Percentiles rank a stretch among this genome's conserved stretches.
phyloP scores from a whole-genome alignment of 2,888 invertebrate genomes.

The Camptogramma bilineatum region DNA sequence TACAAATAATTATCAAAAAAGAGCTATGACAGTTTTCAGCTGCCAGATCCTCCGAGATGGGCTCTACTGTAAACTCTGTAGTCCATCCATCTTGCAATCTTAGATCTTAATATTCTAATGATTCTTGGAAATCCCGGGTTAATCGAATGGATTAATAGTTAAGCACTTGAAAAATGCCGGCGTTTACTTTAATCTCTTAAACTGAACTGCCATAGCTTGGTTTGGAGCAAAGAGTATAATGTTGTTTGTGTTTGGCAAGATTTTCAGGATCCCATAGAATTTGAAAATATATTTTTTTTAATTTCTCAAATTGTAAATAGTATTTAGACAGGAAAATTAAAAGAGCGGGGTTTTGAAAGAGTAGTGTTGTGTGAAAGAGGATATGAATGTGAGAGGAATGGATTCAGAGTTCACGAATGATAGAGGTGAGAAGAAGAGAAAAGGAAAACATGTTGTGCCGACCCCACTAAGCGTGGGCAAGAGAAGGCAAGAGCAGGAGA shows the following conservation, averaged over 20 bases:
- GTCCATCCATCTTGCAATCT: constrained; percentile 47
- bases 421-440: too few relatives aligned
- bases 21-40: too few relatives aligned
- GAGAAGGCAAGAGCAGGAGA: too few relatives aligned
- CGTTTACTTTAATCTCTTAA: constrained; percentile 24
- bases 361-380: too few relatives aligned
- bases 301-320: not conserved
- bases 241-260: not conserved
- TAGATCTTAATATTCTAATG: constrained; percentile 44
- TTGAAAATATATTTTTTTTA: not conserved
- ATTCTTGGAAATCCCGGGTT: constrained; percentile 33
- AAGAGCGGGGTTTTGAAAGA: too few relatives aligned
- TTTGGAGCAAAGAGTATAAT: not conserved
- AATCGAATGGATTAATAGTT: constrained; percentile 40
- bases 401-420: too few relatives aligned
- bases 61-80: constrained; percentile 16
- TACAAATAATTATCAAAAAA: too few relatives aligned
- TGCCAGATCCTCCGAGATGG: not conserved
- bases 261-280: not conserved
- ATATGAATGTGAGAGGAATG: too few relatives aligned
- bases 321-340: too few relatives aligned
- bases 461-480: too few relatives aligned
- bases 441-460: too few relatives aligned
- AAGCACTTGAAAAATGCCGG: constrained; percentile 34
- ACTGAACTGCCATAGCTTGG: not conserved